Evolutionary conservation across 2,797 vertebrate genomes (phyloP).

Genomic region (Cryptoblepharus egeriae): DNA sequence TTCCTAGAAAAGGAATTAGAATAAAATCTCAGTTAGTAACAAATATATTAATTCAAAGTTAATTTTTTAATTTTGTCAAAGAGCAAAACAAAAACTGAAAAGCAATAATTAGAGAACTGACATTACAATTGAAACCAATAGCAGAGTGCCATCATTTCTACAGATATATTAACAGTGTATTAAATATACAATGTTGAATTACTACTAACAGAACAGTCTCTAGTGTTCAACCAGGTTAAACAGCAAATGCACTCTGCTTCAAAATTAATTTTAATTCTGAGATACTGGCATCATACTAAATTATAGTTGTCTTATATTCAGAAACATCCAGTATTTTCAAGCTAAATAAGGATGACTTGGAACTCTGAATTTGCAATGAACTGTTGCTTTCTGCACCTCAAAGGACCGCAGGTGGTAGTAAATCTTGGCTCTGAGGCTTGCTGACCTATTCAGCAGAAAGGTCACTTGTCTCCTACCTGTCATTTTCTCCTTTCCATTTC

Average conservation of each 20-base stretch:
- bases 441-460: slow-evolving; percentile 52
- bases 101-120: not conserved
- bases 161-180: not conserved
- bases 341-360: slow-evolving; percentile 43
- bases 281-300: slow-evolving; percentile 36
- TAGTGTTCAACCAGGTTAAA: slow-evolving; percentile 3
- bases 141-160: not conserved
- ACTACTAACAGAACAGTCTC: not conserved
- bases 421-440: slow-evolving; percentile 45
- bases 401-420: slow-evolving; percentile 18
- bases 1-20: too few relatives aligned
- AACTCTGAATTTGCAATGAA: slow-evolving; percentile 45
- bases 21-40: not conserved
- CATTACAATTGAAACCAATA: not conserved
- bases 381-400: slow-evolving; percentile 39
- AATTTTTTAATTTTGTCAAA: not conserved
- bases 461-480: slow-evolving; percentile 40
- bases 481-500: slow-evolving; percentile 26
- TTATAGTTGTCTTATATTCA: slow-evolving; percentile 25
- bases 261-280: slow-evolving; percentile 50
- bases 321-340: slow-evolving; percentile 6
- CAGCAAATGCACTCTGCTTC: slow-evolving; percentile 13
- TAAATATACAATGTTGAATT: not conserved
- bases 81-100: not conserved
- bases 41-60: not conserved